Evolutionary conservation across 2,888 invertebrate species (phyloP).

Genomic region (Xylota sylvarum): DNA sequence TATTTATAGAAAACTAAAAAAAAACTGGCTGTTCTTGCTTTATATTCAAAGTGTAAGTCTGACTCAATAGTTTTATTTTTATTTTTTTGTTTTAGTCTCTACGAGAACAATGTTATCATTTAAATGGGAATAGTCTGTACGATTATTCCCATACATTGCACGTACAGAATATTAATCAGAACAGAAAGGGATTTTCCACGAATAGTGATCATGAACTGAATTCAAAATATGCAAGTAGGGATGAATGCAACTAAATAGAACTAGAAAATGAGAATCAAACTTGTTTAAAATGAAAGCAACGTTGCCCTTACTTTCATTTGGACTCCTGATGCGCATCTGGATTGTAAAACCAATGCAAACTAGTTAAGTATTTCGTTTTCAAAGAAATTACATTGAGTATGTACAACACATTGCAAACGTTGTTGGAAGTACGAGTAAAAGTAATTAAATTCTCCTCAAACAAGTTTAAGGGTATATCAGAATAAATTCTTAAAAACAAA

Average conservation of each 20-base stretch:
- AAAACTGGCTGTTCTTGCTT: neutral
- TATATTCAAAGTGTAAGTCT: neutral
- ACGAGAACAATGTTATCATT: slow-evolving; percentile 19
- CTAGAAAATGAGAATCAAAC: neutral
- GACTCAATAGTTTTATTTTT: neutral
- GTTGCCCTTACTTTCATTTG: slow-evolving; percentile 22
- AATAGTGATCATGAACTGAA: neutral
- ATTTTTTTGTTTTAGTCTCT: neutral
- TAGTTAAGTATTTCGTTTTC: slow-evolving; percentile 15
- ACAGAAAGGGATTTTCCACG: neutral
- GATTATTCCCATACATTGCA: slow-evolving; percentile 2
- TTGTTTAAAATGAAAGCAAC: slow-evolving; percentile 5
- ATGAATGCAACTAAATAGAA: neutral
- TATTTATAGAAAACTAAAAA: neutral
- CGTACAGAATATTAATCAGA: slow-evolving; percentile 9
- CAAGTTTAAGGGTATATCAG: neutral
- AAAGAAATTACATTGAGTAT: neutral
- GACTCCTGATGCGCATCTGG: slow-evolving; percentile 16
- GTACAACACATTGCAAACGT: neutral
- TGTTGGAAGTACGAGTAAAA: neutral
- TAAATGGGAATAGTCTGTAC: slow-evolving; percentile 12
- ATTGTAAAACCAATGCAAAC: neutral
- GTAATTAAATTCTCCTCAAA: slow-evolving; percentile 2
- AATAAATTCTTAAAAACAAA: neutral
- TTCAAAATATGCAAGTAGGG: neutral